Percentiles rank a stretch among this genome's conserved stretches.
These are phyloP conservation scores for Cairina moschata DNA, from an alignment of 2,113 vertebrate species.

Conservation along the genomic window DNA sequence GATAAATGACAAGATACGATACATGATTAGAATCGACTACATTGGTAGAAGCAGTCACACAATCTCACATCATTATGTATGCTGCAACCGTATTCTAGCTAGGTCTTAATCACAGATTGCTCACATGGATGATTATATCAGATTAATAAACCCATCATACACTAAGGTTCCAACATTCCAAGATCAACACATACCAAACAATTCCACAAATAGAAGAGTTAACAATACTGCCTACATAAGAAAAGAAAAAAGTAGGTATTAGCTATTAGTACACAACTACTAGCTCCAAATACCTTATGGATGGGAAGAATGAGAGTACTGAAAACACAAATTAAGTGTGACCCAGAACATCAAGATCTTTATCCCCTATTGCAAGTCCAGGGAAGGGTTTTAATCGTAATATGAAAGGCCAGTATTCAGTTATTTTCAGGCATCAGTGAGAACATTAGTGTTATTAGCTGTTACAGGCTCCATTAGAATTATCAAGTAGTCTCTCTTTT, in stretches of 20 bases:
- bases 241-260: not conserved
- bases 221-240: not conserved
- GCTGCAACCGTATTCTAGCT: not conserved
- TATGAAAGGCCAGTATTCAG: not conserved
- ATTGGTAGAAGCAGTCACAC: not conserved
- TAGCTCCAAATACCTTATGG: not conserved
- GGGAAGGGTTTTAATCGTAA: not conserved
- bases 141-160: not conserved
- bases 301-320: not conserved
- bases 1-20: not conserved
- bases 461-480: not conserved
- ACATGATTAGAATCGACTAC: not conserved
- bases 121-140: not conserved
- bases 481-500: not conserved
- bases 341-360: not conserved
- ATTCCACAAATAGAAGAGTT: not conserved
- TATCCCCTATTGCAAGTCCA: not conserved
- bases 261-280: not conserved
- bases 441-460: not conserved
- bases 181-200: not conserved
- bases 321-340: not conserved
- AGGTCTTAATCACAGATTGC: slow-evolving; percentile 13
- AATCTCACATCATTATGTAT: not conserved
- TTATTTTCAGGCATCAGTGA: not conserved
- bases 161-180: not conserved